Conservation (phyloP, 2,113 vertebrate genomes). For the Pelobates fuscus region DNA sequence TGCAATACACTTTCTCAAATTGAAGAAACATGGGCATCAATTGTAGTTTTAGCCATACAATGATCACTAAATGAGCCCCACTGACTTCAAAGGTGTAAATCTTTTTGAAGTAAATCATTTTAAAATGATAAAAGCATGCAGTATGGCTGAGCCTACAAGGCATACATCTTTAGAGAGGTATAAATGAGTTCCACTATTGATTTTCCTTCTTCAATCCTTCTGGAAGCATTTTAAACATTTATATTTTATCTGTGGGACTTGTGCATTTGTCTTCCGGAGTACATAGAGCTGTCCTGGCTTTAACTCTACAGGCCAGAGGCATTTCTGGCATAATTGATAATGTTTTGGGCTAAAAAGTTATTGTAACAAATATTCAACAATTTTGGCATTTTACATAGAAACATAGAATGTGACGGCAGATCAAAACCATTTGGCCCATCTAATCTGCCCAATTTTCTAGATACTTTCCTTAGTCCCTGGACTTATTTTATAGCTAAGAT, state of each 20-base stretch:
- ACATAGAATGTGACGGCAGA: too few species aligned
- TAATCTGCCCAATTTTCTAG: too few species aligned
- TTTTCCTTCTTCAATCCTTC: neutral
- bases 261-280: neutral
- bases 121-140: neutral
- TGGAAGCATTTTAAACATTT: constrained; percentile 1
- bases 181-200: constrained; percentile 8
- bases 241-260: neutral
- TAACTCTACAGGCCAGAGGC: neutral
- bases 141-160: neutral
- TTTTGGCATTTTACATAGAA: too few species aligned
- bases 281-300: neutral
- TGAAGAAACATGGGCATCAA: too few species aligned
- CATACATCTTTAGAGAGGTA: neutral
- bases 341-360: too few species aligned
- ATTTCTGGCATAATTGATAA: too few species aligned
- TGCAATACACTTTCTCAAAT: too few species aligned
- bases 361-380: too few species aligned
- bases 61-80: neutral
- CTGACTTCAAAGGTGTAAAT: constrained; percentile 13
- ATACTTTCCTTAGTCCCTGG: too few species aligned
- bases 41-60: constrained; percentile 1
- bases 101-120: constrained; percentile 4
- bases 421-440: too few species aligned
- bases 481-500: too few species aligned